Base-by-base conservation (phyloP, 92 coral and sea anemone genomes). In the Umimayanthus chanpuru region DNA sequence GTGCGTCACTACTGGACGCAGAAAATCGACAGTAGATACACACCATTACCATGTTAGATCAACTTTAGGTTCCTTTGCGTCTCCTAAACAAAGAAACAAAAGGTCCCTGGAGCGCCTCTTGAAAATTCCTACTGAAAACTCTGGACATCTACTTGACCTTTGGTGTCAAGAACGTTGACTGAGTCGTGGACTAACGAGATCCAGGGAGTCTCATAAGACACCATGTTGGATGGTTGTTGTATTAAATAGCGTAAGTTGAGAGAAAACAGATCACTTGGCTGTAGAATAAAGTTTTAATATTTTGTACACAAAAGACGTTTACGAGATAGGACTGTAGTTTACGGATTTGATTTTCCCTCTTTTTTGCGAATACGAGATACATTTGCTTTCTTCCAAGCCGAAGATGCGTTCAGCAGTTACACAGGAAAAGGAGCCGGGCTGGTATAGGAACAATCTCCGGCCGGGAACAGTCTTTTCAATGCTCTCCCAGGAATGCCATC, bases 271-370 rank as follows among this genome's bases (percentile, higher is more conserved):
- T 44, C 49, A 9, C 9, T 9, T 44, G 49, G 49, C 49, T 44
- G 49, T 9, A 44, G 49, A 44, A 1, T 44, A 44, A 44, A 5
- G 49, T 44, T 66, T 2, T 6, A 66, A 28, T 6, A 66, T 20
- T 8, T 66, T 44, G 28, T 25, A 66, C 4, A 66, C n/a, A 6
- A 66, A 15, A 20, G 25, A 66, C 28, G 73, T 66, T 66, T 14
- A 72, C 11, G 85, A 81, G 32, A 81, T 67, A 47, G 75, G 85
- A 50, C 74, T 81, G 85, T 81, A 81, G 38, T 81, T 81, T 56
- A n/a, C 5, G 73, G 85, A n/a, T 81, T 65, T 25, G 85, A 55
- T 4, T 64, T 55, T 36, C 12, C 74, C 25, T 30, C 72, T 25
- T 43, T 80, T 72, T 80, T 81, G 85, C 25, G 30, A 53, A 81